Evolutionary conservation across 2,888 invertebrate genomes (phyloP), one percentile per base, ranked within the genome.

Genomic region (Odontomyia ornata): DNA sequence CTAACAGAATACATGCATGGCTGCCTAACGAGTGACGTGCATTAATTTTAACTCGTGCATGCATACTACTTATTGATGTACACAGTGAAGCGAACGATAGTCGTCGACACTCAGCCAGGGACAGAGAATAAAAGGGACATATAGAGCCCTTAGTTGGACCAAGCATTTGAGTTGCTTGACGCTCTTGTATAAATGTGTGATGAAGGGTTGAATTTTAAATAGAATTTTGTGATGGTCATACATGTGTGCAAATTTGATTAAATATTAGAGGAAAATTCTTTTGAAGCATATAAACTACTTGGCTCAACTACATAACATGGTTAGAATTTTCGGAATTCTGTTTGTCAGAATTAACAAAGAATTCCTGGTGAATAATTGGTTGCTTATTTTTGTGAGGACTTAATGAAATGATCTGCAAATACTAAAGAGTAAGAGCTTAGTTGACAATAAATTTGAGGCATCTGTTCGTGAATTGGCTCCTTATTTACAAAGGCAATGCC

Each of bases 1-100:
- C 73, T 76, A 69, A 67, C 75, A 76, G 60, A 69, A 73, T 75
- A 76, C 67, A 76, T 57, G 36, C 73, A 73, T 69, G 73, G 60
- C 57, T 60, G 72, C 76, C 78, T 76, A 75, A 75, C 76, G 76
- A 78, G 76, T 78, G 78, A 78, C 76, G 78, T 78, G 75, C 78
- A 78, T 78, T 78, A 78, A 76, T 76, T 78, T 67, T 30, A 47
- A 73, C 73, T 75, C 78, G 69, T 75, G 76, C 75, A 67, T 73
- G 76, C 72, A 76, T 67, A 69, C 72, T 72, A 28, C 72, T 76
- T 73, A 76, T 78, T 76, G 76, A 72, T 76, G 60, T 60, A 75
- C 71, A 65, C 60, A 73, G 60, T 27, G 73, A 57, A 30, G 64
- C 64, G 64, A 64, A 64, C 64, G 64, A 64, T 28, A 64, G 30